phyloP scores from a whole-genome alignment of 2,113 vertebrate species.

The Ammodytes marinus region DNA sequence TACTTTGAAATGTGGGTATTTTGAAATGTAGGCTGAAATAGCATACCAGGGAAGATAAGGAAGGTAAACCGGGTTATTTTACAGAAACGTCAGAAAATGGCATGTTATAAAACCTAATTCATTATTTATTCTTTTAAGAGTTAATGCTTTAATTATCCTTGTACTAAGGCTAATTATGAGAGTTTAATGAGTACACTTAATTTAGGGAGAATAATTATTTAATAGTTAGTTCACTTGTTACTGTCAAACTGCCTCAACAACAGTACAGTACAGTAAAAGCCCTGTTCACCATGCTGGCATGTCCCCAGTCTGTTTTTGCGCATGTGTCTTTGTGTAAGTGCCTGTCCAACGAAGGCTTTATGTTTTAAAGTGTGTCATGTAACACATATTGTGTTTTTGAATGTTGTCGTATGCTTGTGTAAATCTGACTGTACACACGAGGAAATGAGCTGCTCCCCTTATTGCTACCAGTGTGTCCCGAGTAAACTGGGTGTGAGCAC shows the following conservation, averaged over 20 bases:
- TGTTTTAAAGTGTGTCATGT: conserved; percentile 11
- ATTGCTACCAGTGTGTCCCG: conserved; percentile 45
- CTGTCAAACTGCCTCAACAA: neutral
- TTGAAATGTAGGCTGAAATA: too few relatives aligned
- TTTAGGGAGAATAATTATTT: neutral
- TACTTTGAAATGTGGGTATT: too few relatives aligned
- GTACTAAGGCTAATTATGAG: neutral
- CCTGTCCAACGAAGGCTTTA: conserved; percentile 1
- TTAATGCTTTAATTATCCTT: neutral
- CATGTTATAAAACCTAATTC: neutral
- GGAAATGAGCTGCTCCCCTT: conserved; percentile 11
- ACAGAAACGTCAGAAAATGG: neutral
- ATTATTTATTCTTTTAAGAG: neutral
- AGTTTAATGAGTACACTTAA: neutral
- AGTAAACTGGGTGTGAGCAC: conserved; percentile 63
- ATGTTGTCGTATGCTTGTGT: neutral
- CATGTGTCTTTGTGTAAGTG: neutral
- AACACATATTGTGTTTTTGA: conserved; percentile 12
- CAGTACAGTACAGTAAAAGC: neutral
- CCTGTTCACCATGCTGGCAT: neutral
- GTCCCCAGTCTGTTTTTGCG: neutral
- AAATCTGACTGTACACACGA: conserved; percentile 10
- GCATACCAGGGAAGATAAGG: too few relatives aligned
- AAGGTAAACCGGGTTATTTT: too few relatives aligned
- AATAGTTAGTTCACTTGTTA: neutral